phyloP scores from a whole-genome alignment of 2,113 vertebrate genomes.

The Gasterosteus nipponicus region DNA sequence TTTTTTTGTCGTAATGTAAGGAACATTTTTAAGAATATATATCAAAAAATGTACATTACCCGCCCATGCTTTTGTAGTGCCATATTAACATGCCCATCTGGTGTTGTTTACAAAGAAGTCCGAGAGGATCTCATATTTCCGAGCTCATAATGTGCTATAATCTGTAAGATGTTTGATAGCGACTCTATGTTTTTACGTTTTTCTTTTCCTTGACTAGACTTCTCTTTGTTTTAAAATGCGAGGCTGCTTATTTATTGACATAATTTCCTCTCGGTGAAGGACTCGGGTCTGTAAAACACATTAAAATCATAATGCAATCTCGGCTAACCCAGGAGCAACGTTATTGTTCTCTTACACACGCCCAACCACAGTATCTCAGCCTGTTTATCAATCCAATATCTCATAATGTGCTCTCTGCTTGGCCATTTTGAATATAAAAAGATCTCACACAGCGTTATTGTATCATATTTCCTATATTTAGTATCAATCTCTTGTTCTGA shows the following conservation, averaged over 20 bases:
- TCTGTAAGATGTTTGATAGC: slow-evolving; percentile 41
- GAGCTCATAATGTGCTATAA: not conserved
- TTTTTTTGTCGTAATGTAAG: not conserved
- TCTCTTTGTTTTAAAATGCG: slow-evolving; percentile 75
- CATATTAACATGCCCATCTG: not conserved
- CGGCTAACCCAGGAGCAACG: slow-evolving; percentile 76
- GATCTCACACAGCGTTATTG: slow-evolving; percentile 68
- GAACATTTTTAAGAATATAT: not conserved
- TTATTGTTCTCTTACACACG: slow-evolving; percentile 79
- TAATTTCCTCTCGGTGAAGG: slow-evolving; percentile 76
- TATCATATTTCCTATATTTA: slow-evolving; percentile 80
- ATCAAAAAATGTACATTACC: not conserved
- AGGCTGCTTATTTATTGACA: slow-evolving; percentile 75
- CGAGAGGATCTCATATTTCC: slow-evolving; percentile 13
- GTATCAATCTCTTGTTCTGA: slow-evolving; percentile 78
- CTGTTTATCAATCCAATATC: slow-evolving; percentile 81
- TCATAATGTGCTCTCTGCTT: slow-evolving; percentile 78
- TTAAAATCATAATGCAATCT: slow-evolving; percentile 81
- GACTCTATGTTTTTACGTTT: slow-evolving; percentile 43
- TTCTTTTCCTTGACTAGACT: slow-evolving; percentile 55
- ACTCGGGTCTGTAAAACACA: slow-evolving; percentile 75
- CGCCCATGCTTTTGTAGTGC: not conserved
- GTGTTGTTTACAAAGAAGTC: slow-evolving; percentile 2
- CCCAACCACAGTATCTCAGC: slow-evolving; percentile 69
- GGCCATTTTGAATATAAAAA: slow-evolving; percentile 80